Percentiles rank a stretch among this genome's conserved stretches.
Conservation (phyloP, 2,113 vertebrate species). For the Vombatus ursinus region DNA sequence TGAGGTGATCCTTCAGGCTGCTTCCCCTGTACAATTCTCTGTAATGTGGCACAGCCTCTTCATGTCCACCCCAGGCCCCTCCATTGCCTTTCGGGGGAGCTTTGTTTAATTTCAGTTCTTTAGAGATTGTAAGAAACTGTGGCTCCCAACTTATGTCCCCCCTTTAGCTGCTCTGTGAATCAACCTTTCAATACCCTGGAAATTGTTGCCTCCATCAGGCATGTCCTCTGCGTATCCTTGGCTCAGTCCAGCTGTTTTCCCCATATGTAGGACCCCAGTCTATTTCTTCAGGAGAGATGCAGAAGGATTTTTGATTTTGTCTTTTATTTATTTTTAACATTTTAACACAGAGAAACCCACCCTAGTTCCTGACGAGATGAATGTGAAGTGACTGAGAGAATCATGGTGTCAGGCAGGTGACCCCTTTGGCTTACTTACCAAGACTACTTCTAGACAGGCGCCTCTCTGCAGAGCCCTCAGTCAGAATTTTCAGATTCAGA, state of each 20-base stretch:
- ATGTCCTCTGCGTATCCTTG: neutral
- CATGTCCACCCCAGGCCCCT: neutral
- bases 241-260: neutral
- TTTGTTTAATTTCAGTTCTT: neutral
- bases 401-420: neutral
- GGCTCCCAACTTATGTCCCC: too few relatives aligned
- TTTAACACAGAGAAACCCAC: conserved; percentile 12
- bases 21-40: neutral
- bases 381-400: neutral
- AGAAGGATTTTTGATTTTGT: neutral
- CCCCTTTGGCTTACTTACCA: neutral
- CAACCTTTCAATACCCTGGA: too few relatives aligned
- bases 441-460: neutral
- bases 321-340: neutral
- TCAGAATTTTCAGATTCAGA: neutral
- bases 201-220: neutral
- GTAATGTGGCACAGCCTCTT: neutral
- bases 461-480: neutral
- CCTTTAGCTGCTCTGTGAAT: too few relatives aligned
- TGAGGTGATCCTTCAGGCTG: neutral
- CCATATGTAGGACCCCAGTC: neutral
- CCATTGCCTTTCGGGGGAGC: neutral
- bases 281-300: neutral
- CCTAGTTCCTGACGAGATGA: neutral
- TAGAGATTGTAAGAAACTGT: too few relatives aligned